Percentiles rank a stretch among this genome's conserved stretches.
Conservation (phyloP, 2,113 vertebrate species). For the Dipodomys ordii region DNA sequence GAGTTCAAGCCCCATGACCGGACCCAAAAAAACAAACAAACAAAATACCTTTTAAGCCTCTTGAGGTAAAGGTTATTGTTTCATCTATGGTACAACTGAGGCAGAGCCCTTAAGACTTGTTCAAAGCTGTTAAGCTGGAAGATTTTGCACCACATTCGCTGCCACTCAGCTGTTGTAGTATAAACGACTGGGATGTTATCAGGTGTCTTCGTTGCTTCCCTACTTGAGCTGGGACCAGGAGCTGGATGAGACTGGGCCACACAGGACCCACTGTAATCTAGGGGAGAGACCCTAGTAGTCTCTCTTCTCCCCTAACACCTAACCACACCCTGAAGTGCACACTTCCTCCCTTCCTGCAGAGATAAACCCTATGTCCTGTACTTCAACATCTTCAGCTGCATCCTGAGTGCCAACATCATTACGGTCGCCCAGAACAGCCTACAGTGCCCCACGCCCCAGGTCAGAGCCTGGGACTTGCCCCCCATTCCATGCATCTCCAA, state of each 20-base stretch:
- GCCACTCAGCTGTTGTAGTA: neutral
- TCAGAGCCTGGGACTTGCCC: conserved; percentile 58
- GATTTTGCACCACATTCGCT: neutral
- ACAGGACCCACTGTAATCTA: neutral
- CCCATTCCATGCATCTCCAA: neutral
- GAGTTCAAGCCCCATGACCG: too few relatives aligned
- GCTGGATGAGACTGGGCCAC: neutral
- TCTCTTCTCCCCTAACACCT: rapidly evolving
- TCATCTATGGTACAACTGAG: neutral
- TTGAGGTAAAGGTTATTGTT: neutral
- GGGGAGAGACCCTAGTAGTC: rapidly evolving
- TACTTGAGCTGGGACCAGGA: neutral
- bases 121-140: neutral
- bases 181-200: neutral
- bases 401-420: conserved; percentile 85
- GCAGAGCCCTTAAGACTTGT: neutral
- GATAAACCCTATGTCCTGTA: conserved; percentile 89
- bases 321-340: neutral
- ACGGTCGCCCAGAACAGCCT: conserved; percentile 85
- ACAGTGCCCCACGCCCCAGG: conserved; percentile 93
- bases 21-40: too few relatives aligned
- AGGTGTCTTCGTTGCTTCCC: neutral
- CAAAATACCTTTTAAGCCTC: neutral
- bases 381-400: conserved; percentile 91
- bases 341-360: conserved; percentile 78